phyloP scores from a whole-genome alignment of 2,888 invertebrate species.

The Cryptocheilus praepositus region DNA sequence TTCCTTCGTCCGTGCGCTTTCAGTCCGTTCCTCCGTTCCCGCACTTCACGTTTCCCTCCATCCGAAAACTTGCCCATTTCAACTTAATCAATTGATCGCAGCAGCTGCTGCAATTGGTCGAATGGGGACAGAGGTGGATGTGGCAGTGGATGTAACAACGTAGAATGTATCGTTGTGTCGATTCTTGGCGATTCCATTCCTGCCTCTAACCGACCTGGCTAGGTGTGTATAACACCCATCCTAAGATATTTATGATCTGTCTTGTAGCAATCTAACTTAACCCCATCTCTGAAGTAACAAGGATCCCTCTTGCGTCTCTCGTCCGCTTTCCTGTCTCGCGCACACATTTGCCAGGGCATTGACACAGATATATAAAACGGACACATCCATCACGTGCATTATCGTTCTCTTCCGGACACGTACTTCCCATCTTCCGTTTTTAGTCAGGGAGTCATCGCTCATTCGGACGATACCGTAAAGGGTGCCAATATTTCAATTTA shows the following conservation, averaged over 20 bases:
- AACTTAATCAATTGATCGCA: background rate
- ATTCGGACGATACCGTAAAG: no score
- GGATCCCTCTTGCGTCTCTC: constrained; percentile 5
- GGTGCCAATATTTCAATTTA: no score
- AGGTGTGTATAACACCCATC: constrained; percentile 17
- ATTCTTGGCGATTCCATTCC: constrained; percentile 22
- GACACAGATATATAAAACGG: background rate
- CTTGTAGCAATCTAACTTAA: constrained; percentile 58
- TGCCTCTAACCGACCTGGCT: constrained; percentile 5
- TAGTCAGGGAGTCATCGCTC: no score
- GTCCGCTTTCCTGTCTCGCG: constrained; percentile 8
- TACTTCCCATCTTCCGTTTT: no score
- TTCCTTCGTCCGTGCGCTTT: background rate
- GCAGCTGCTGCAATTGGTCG: constrained; percentile 1
- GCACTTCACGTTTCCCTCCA: background rate
- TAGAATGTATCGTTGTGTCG: constrained; percentile 13
- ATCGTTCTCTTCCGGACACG: no score
- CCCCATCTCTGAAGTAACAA: constrained; percentile 40
- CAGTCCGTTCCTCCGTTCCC: background rate
- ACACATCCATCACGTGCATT: no score
- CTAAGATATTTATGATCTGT: constrained; percentile 57
- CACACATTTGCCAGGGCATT: background rate
- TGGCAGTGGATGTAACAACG: background rate
- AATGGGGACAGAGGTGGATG: background rate
- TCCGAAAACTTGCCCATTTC: no score